Evolutionary conservation across 2,113 vertebrate species (phyloP), one percentile per base, ranked within the genome.

Genomic region (Salvator merianae): DNA sequence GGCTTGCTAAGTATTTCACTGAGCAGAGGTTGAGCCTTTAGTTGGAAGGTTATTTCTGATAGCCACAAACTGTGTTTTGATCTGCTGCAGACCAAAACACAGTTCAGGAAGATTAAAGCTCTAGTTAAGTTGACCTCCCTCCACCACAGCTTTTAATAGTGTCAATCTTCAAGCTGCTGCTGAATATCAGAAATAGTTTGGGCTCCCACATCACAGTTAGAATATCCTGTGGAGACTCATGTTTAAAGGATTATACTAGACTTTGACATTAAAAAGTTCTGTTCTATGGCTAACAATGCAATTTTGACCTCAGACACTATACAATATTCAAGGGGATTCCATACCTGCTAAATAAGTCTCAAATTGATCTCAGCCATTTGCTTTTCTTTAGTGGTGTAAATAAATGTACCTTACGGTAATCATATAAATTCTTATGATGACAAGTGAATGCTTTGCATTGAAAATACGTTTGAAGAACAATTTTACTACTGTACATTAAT

Each of bases 211-310:
- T 9, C 18, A 12, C 18, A 79, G 47, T 66, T 79, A 66, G 28
- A 66, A 79, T 79, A 59, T 40, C 34, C 30, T 72, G 7, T 24
- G 4, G 7, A 82, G 30, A 73, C 18, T 55, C 47, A 18, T 14
- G 22, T 55, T 81, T 81, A 59, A 81, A 81, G 62, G 36, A 82
- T 59, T 9, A 62, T 34, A 43, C 73, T 53, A 82, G 26, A 73
- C 14, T 34, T 81, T 59, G 73, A 59, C 50, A 62, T 20, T n/a
- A 73, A 59, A 62, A 71, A 10, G 30, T 73, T 50, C 5, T 10
- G 22, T 32, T 73, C 18, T 18, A 38, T 34, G 38, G 76, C 13
- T 38, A 38, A 24, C n/a, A 30, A 59, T 34, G 34, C 38, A 34
- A 34, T 8, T 73, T 82, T 82, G 53, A 82, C 36, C 36, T 72